Conservation (phyloP, 2,888 invertebrate genomes). For the Brachyopa scutellaris region DNA sequence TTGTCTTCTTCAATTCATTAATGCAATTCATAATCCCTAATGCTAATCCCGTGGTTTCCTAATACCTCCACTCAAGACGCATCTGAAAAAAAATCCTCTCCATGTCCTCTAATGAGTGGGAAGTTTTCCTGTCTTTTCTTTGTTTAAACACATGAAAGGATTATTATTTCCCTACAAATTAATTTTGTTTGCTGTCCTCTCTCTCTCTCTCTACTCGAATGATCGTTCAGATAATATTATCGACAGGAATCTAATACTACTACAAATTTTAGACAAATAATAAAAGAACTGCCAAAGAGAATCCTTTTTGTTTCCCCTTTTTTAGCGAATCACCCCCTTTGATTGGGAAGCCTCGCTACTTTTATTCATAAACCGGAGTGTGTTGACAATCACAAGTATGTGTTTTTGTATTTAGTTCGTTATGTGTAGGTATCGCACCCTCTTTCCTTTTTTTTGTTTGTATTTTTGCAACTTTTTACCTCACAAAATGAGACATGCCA, state of each 20-base stretch:
- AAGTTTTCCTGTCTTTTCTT: slow-evolving; percentile 34
- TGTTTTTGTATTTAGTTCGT: slow-evolving; percentile 65
- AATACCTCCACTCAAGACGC: slow-evolving; percentile 29
- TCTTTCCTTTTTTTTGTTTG: slow-evolving; percentile 47
- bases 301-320: slow-evolving; percentile 58
- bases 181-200: neutral
- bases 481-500: slow-evolving; percentile 69
- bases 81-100: slow-evolving; percentile 17
- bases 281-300: slow-evolving; percentile 55
- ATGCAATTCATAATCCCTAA: slow-evolving; percentile 29
- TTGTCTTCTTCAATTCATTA: slow-evolving; percentile 44
- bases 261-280: slow-evolving; percentile 70
- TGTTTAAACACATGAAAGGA: slow-evolving; percentile 61
- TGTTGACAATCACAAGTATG: slow-evolving; percentile 74
- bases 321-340: slow-evolving; percentile 53
- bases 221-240: slow-evolving; percentile 44
- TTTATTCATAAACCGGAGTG: slow-evolving; percentile 37
- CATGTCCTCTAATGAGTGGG: slow-evolving; percentile 50
- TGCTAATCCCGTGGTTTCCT: slow-evolving; percentile 38
- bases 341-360: neutral
- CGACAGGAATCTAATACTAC: slow-evolving; percentile 16
- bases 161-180: slow-evolving; percentile 6
- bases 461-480: slow-evolving; percentile 71
- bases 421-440: slow-evolving; percentile 13
- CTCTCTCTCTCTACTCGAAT: neutral